Percentiles rank a stretch among this genome's conserved stretches.
phyloP scores from a whole-genome alignment of 2,888 invertebrate species.

The Osmoderma eremita region DNA sequence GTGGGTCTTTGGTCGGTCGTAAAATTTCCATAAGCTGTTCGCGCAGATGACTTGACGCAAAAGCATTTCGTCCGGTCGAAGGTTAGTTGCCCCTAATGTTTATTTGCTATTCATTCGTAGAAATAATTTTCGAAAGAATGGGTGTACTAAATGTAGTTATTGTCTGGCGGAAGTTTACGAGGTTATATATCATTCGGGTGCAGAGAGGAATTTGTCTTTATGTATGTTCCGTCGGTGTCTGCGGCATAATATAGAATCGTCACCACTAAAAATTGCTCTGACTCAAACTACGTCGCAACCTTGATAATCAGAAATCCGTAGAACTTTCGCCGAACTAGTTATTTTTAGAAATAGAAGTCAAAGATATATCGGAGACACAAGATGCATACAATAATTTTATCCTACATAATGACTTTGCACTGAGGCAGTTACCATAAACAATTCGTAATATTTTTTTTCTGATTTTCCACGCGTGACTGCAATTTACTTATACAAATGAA shows the following conservation, averaged over 20 bases:
- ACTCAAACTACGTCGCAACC: slow-evolving; percentile 2
- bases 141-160: neutral
- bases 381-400: too few relatives aligned
- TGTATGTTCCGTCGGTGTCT: neutral
- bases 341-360: too few relatives aligned
- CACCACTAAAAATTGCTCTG: neutral
- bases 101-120: neutral
- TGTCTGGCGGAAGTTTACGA: slow-evolving; percentile 3
- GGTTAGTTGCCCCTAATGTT: slow-evolving; percentile 24
- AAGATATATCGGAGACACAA: too few relatives aligned
- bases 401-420: too few relatives aligned
- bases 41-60: slow-evolving; percentile 23
- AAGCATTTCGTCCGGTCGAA: slow-evolving; percentile 19
- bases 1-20: slow-evolving; percentile 22
- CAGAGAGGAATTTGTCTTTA: neutral
- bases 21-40: slow-evolving; percentile 26
- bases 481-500: too few relatives aligned
- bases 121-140: slow-evolving; percentile 18
- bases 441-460: too few relatives aligned
- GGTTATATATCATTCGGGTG: slow-evolving; percentile 11
- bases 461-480: too few relatives aligned
- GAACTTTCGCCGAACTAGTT: too few relatives aligned
- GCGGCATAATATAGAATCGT: neutral
- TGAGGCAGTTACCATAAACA: too few relatives aligned
- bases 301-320: neutral